Evolutionary conservation across 1,140 invertebrate species (phyloP).

Genomic region (Amphibalanus amphitrite): DNA sequence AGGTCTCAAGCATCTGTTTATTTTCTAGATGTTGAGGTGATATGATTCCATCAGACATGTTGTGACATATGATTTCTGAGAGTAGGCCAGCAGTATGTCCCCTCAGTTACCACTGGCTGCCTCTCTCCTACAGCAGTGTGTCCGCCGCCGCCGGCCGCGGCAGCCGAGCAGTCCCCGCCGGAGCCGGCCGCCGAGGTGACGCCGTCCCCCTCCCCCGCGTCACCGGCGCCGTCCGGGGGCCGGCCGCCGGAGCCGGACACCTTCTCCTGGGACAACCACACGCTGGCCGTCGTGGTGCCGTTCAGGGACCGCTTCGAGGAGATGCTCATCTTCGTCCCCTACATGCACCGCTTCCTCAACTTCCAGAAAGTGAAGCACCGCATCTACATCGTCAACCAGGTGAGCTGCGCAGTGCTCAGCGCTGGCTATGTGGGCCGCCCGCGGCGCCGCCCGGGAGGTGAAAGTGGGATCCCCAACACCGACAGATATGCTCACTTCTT

Average conservation of each 20-base stretch:
- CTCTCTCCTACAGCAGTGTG: not conserved
- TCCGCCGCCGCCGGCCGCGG: not conserved
- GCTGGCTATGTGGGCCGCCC: too few relatives aligned
- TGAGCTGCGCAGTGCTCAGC: too few relatives aligned
- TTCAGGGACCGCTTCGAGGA: slow-evolving; percentile 92
- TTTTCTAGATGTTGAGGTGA: too few relatives aligned
- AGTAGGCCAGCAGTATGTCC: too few relatives aligned
- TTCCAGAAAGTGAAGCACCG: slow-evolving; percentile 64
- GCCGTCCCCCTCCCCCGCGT: not conserved
- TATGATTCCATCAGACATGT: too few relatives aligned
- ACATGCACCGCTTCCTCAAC: slow-evolving; percentile 68
- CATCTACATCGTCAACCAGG: slow-evolving; percentile 86
- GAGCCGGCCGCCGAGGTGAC: not conserved
- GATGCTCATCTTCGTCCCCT: slow-evolving; percentile 73
- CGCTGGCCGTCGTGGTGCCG: slow-evolving; percentile 70
- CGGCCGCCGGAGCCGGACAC: not conserved
- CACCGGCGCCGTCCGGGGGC: not conserved
- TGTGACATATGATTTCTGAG: too few relatives aligned
- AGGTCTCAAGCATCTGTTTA: too few relatives aligned
- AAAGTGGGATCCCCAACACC: too few relatives aligned
- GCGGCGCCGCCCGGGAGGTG: not conserved
- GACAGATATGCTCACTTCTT: not conserved
- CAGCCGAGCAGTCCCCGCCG: not conserved
- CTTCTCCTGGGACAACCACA: slow-evolving; percentile 18
- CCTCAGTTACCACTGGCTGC: too few relatives aligned